Conservation (phyloP, 2,797 vertebrate genomes). For the Acanthornis magna region DNA sequence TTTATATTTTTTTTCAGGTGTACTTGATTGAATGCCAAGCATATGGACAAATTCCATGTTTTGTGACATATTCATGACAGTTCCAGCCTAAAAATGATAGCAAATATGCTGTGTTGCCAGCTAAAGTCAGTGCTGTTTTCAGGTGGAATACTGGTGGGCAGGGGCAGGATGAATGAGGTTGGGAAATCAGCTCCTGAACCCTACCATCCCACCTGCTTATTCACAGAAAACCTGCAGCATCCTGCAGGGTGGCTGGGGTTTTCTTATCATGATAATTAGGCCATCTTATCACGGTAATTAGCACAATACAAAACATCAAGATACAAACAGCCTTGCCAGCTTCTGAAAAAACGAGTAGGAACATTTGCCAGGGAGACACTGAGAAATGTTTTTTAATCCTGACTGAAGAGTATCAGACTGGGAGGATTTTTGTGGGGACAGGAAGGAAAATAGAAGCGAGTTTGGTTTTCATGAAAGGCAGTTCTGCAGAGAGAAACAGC, state of each 20-base stretch:
- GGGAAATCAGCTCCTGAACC: not conserved
- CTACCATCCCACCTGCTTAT: not conserved
- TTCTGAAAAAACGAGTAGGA: not conserved
- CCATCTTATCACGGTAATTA: not conserved
- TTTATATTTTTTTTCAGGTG: not conserved
- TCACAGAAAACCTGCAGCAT: not conserved
- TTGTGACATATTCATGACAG: slow-evolving; percentile 22
- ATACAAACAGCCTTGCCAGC: not conserved
- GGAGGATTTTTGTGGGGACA: not conserved
- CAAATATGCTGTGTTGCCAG: not conserved
- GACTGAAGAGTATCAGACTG: not conserved
- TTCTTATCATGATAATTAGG: not conserved
- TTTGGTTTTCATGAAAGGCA: not conserved
- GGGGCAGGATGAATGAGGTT: not conserved
- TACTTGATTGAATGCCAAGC: slow-evolving; percentile 40
- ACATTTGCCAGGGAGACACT: not conserved
- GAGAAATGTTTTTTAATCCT: not conserved
- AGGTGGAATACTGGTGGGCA: not conserved
- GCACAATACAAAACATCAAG: not conserved
- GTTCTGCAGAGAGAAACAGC: not conserved
- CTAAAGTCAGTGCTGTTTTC: not conserved
- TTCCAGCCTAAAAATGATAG: slow-evolving; percentile 27
- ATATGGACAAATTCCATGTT: slow-evolving; percentile 28
- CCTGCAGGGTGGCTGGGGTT: not conserved
- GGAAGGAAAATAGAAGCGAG: not conserved